Base-by-base conservation (phyloP, 2,113 vertebrate genomes). In the Zingel zingel region DNA sequence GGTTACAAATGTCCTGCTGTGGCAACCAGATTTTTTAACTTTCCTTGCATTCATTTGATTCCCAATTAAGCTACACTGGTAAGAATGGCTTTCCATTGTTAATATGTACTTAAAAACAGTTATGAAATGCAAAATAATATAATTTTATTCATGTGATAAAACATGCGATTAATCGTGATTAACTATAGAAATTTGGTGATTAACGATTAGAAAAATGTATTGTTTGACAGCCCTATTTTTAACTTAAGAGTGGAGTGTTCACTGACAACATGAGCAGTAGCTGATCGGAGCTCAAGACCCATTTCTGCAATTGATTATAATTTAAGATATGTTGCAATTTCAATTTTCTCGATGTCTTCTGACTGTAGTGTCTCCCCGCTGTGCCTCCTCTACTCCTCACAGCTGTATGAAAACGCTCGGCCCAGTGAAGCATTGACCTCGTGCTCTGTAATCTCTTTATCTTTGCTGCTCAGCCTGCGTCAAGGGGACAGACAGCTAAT, bases 401-500 rank as follows among this genome's bases (percentile, higher is more conserved):
- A 68, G 33, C 87, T 90, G 90, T 81, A 77, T 78, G 72, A 56
- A 81, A 72, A 62, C 1, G 45, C 48, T 67, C 16, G 2, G 13
- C 51, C 82, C 1, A 23, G 18, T 19, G 61, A 56, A 73, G 77
- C 6, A 18, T 5, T 74, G 66, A 87, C 74, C 68, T 72, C 75
- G 54, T 39, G 77, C 75, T 72, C 10, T 79, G 21, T 94, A 93
- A 95, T 94, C 93, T 83, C 67, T 67, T 93, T 86, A 93, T 82
- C 86, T 84, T 67, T 30, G 53, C 76, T 90, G 73, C 68, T 82
- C 85, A 77, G 64, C 62, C 79, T 33, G 62, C 39, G 47, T 87
- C 77, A 81, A 76, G 50, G 21, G 66, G 67, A 83, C 86, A 70
- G 36, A 5, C 47, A 39, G 78, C 51, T 94, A 91, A 95, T 95